Evolutionary conservation across 2,113 vertebrate species (phyloP).

Genomic region (Silurus meridionalis): DNA sequence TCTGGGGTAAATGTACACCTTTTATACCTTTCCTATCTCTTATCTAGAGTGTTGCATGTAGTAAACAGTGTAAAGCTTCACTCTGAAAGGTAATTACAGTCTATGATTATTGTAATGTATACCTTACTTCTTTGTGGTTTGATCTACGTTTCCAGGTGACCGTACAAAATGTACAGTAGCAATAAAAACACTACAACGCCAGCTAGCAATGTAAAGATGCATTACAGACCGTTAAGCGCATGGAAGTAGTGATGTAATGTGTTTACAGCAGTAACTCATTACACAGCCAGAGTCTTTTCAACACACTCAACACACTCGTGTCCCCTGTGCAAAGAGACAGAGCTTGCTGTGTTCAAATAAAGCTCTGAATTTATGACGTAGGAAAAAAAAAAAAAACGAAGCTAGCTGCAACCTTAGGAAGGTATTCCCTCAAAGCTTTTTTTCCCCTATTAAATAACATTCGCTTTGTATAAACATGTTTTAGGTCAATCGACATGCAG

Average conservation of each 20-base stretch:
- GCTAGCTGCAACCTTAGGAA: neutral
- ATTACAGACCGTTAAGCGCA: neutral
- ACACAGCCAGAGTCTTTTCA: neutral
- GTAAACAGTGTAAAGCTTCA: neutral
- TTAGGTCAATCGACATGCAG: neutral
- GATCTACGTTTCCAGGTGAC: neutral
- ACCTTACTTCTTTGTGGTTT: neutral
- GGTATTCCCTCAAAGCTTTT: neutral
- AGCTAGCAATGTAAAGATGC: neutral
- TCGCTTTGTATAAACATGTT: neutral
- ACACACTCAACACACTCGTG: neutral
- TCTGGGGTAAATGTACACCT: neutral
- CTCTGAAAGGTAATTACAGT: neutral
- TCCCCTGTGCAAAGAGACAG: neutral
- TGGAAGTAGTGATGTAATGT: neutral
- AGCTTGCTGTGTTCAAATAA: neutral
- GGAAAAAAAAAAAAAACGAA: neutral
- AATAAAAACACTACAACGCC: no score
- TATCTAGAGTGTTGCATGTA: neutral
- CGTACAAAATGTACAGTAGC: neutral
- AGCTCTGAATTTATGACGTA: neutral
- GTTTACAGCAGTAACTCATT: slow-evolving; percentile 4
- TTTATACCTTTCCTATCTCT: neutral
- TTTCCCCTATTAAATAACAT: neutral
- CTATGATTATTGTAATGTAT: no score